Base-by-base conservation (phyloP, 2,888 invertebrate genomes). In the Patella pellucida region DNA sequence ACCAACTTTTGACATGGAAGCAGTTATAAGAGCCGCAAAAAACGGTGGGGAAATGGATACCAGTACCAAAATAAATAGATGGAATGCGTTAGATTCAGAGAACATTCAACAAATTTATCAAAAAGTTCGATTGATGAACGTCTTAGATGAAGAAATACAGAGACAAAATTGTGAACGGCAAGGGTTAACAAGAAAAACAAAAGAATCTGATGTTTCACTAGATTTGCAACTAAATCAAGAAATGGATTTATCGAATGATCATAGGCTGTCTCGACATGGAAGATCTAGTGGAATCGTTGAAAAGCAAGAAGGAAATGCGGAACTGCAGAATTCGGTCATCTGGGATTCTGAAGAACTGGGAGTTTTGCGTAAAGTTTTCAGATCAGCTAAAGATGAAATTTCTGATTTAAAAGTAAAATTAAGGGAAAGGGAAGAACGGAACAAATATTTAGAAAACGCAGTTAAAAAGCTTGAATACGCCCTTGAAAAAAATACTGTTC, bases 341-440 rank as follows among this genome's bases (percentile, higher is more conserved):
- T 89, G 89, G 89, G 83, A 86, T 74, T 77, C 85, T 0, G 82
- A 84, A 51, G 89, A 89, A 79, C 79, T 89, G 1, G 77, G 79
- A 12, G 84, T 87, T 11, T 77, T 89, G 0, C 81, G 89, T 7
- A 82, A 84, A 41, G 87, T 87, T 15, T 87, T 84, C 74, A 87
- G 84, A 76, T 77, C 85, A 12, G 83, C 88, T 11, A 87, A 86
- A 79, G 83, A 83, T 74, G 80, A 88, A 75, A 87, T 85, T 68
- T 79, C 79, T 7, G 83, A 84, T 76, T 80, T 87, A 1, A 84
- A 82, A 73, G 87, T 85, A 1, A 79, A 80, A 68, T 78, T 85
- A 12, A 70, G 79, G 56, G 86, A 87, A 75, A 79, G 82, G 4
- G 81, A 81, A n/a, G 79, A 81, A 71, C 76, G 84, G 56, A 84